These are phyloP conservation scores for Dendrolimus kikuchii DNA, from an alignment of 1,140 invertebrate genomes.

Conservation along the genomic window DNA sequence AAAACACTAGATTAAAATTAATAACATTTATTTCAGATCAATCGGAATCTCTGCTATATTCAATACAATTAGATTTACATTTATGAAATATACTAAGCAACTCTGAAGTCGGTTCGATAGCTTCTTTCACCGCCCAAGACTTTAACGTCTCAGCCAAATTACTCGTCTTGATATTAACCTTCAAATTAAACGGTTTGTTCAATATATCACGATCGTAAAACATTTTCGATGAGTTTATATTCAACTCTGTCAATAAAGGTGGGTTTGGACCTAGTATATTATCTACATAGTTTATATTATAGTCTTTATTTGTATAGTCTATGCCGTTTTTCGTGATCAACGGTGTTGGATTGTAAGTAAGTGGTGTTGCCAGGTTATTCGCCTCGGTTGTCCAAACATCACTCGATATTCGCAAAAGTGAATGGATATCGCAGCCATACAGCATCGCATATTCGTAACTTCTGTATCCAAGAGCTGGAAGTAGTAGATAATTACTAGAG, in stretches of 20 bases:
- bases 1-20: neutral
- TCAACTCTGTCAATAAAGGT: slow-evolving; percentile 36
- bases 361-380: slow-evolving; percentile 22
- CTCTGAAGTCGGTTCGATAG: slow-evolving; percentile 33
- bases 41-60: slow-evolving; percentile 12
- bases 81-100: slow-evolving; percentile 41
- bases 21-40: neutral
- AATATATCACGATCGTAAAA: slow-evolving; percentile 33
- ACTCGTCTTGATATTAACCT: slow-evolving; percentile 30
- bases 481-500: slow-evolving; percentile 4
- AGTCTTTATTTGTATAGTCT: slow-evolving; percentile 39
- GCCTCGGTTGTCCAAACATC: slow-evolving; percentile 18
- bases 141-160: slow-evolving; percentile 37
- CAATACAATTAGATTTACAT: slow-evolving; percentile 42
- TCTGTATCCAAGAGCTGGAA: slow-evolving; percentile 42
- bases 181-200: slow-evolving; percentile 38
- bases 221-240: slow-evolving; percentile 21
- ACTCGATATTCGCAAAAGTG: slow-evolving; percentile 35
- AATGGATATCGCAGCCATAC: slow-evolving; percentile 35
- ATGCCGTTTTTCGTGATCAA: slow-evolving; percentile 29
- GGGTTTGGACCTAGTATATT: slow-evolving; percentile 37
- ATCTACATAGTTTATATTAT: slow-evolving; percentile 34
- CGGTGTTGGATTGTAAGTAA: slow-evolving; percentile 35
- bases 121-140: slow-evolving; percentile 30
- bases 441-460: slow-evolving; percentile 34